Conservation (phyloP, 1,140 invertebrate species). For the Spodoptera frugiperda region DNA sequence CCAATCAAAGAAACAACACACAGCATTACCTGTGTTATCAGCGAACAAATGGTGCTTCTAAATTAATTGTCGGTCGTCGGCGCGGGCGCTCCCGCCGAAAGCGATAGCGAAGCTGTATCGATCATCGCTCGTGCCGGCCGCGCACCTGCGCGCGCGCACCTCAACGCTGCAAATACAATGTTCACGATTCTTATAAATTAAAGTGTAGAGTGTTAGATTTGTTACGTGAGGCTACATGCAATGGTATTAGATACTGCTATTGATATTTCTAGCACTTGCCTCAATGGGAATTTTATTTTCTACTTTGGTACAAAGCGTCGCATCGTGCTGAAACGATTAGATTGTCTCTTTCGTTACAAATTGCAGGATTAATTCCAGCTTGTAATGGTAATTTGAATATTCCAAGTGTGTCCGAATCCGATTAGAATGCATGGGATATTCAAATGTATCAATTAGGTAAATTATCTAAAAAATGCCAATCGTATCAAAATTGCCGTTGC, state of each 20-base stretch:
- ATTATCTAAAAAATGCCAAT: too few species aligned
- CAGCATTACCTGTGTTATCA: constrained; percentile 46
- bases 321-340: too few species aligned
- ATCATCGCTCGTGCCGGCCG: constrained; percentile 42
- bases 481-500: too few species aligned
- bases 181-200: constrained; percentile 47
- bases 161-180: constrained; percentile 10
- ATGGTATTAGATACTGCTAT: constrained; percentile 28
- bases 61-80: constrained; percentile 50
- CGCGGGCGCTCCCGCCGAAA: constrained; percentile 36
- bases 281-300: neutral
- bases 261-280: neutral
- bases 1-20: constrained; percentile 36
- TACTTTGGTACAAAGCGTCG: too few species aligned
- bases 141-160: constrained; percentile 28
- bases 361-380: too few species aligned
- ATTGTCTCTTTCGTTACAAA: too few species aligned
- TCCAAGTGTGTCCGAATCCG: too few species aligned
- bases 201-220: constrained; percentile 38
- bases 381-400: too few species aligned
- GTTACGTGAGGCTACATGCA: constrained; percentile 8
- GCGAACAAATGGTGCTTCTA: constrained; percentile 43
- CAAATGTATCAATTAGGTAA: too few species aligned
- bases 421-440: too few species aligned
- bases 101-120: constrained; percentile 43